Percentiles rank a stretch among this genome's conserved stretches.
Evolutionary conservation across 2,113 vertebrate genomes (phyloP).

Genomic region (Tetrax tetrax): DNA sequence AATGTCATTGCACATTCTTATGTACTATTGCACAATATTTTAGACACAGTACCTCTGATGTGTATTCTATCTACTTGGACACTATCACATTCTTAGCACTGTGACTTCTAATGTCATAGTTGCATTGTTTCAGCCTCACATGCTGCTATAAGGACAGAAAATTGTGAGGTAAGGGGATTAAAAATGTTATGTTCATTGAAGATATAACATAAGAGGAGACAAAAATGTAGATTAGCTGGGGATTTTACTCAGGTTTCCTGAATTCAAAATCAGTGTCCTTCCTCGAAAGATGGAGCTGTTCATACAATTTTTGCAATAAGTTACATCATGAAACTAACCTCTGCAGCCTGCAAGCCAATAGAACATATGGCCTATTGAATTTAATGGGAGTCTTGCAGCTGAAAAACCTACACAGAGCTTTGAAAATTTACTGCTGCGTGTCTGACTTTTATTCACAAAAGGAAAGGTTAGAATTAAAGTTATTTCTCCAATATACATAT

Average conservation of each 20-base stretch:
- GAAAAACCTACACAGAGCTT: conserved; percentile 25
- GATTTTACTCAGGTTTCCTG: neutral
- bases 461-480: conserved; percentile 17
- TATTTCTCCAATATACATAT: neutral
- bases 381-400: conserved; percentile 11
- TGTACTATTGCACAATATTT: neutral
- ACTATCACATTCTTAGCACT: neutral
- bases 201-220: neutral
- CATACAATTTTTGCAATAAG: neutral
- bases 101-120: neutral
- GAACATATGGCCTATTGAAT: conserved; percentile 56
- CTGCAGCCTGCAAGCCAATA: conserved; percentile 15
- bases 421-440: conserved; percentile 16
- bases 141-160: neutral
- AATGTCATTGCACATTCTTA: neutral
- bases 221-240: neutral
- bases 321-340: neutral
- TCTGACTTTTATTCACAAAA: conserved; percentile 23
- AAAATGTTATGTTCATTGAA: neutral
- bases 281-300: conserved; percentile 32
- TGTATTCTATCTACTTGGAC: neutral
- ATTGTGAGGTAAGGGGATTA: neutral
- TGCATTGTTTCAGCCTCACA: accelerated
- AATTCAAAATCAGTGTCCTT: neutral
- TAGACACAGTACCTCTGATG: neutral